Percentiles rank a stretch among this genome's conserved stretches.
phyloP scores from a whole-genome alignment of 2,797 vertebrate species.

The Morelia viridis region DNA sequence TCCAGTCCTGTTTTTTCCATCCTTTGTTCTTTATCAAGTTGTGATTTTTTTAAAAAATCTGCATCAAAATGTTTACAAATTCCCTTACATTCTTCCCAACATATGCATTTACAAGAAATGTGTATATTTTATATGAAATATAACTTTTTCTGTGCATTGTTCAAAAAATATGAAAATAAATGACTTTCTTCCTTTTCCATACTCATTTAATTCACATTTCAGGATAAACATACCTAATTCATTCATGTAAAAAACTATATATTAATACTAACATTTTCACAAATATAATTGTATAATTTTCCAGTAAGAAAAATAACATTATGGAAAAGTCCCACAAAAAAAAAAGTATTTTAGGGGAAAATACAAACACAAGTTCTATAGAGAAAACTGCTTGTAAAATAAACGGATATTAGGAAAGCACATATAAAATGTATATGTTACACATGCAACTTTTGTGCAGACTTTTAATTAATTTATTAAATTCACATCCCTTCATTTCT shows the following conservation, averaged over 20 bases:
- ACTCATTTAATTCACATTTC: not conserved
- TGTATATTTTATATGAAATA: not conserved
- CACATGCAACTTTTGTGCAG: not conserved
- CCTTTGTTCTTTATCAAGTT: not conserved
- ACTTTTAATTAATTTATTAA: not conserved
- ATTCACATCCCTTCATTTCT: not conserved
- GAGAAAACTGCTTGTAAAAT: not conserved
- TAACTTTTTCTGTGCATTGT: not conserved
- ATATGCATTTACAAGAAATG: not conserved
- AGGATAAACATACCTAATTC: not conserved
- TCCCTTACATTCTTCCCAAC: not conserved
- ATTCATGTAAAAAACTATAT: not conserved
- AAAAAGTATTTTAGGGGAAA: not conserved
- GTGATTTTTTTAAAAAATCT: not conserved
- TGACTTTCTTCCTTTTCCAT: not conserved
- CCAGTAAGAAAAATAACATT: not conserved
- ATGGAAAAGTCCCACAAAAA: not conserved
- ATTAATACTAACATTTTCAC: not conserved
- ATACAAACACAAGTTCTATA: not conserved
- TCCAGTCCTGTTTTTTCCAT: not conserved
- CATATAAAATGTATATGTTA: not conserved
- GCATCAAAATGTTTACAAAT: not conserved
- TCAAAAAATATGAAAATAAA: not conserved
- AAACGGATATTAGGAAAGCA: not conserved
- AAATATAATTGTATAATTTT: not conserved